Conservation (phyloP, 2,113 vertebrate genomes). For the Actinemys pallida region DNA sequence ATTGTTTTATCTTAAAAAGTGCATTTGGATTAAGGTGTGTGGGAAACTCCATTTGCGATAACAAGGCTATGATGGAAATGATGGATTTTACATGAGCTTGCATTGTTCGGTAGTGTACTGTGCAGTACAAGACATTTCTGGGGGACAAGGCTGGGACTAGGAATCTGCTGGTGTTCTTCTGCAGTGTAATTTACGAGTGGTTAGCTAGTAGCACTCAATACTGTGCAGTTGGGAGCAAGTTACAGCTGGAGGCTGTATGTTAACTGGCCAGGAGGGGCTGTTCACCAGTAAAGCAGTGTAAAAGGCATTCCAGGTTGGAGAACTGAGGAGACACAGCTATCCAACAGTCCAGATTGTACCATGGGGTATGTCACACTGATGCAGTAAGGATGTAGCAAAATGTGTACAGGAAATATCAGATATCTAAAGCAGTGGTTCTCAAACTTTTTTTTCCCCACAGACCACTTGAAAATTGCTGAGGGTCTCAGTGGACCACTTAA, state of each 20-base stretch:
- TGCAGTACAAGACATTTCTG: neutral
- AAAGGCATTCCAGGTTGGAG: neutral
- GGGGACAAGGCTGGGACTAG: neutral
- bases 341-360: neutral
- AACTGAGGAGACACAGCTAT: neutral
- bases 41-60: neutral
- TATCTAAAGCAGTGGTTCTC: neutral
- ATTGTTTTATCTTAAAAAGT: neutral
- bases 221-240: neutral
- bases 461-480: too few relatives aligned
- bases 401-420: too few relatives aligned
- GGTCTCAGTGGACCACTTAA: too few relatives aligned
- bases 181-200: neutral
- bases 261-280: neutral
- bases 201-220: neutral
- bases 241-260: neutral
- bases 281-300: neutral
- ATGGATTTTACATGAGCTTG: neutral
- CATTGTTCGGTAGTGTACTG: neutral
- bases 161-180: neutral
- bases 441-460: too few relatives aligned
- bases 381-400: too few relatives aligned
- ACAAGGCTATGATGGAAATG: neutral
- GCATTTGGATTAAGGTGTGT: neutral
- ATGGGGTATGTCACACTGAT: too few relatives aligned